Evolutionary conservation across 2,113 vertebrate species (phyloP), one percentile per base, ranked within the genome.

Genomic region (Cyphomyrus plagiostoma): DNA sequence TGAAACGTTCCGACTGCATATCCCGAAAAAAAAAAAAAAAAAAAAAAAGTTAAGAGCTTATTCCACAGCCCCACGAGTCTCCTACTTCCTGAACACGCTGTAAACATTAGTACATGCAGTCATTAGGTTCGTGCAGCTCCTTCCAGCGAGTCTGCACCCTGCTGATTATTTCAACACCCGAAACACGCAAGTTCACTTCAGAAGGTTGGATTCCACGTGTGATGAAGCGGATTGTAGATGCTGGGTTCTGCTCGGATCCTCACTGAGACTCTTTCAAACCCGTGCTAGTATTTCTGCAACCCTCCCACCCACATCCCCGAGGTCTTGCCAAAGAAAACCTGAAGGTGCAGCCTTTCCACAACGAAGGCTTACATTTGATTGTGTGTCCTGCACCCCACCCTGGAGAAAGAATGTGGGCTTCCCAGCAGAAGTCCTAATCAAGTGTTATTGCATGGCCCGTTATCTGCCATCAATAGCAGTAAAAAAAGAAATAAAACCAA

Each of bases 401-500:
- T 52, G 13, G n/a, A 21, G 70, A 19, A 39, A 70, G 88, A 89
- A 89, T 49, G 62, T 13, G 62, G n/a, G 26, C 26, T 42, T 45
- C 56, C 45, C 42, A 49, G 83, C 83, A 53, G 42, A 46, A 48
- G n/a, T 7, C 82, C 26, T 56, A 49, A 11, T 87, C 23, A 35
- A 82, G 62, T 30, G 58, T 62, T 85, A 86, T 86, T 70, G 53
- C n/a, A 15, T 45, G 53, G 19, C 53, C 42, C 62, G 62, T 74
- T 46, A n/a, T 26, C 17, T 86, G 66, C 30, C 83, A 58, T 86
- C 23, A n/a, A 49, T 46, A 56, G 89, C 48, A 88, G 23, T 58
- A 87, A 30, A 70, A 66, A 42, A 49, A 84, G 80, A 53, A 53
- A 89, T 89, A 77, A 74, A 90, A 82, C 26, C 83, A 56, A 90